Conservation (phyloP, 2,113 vertebrate genomes). For the Tetrax tetrax region DNA sequence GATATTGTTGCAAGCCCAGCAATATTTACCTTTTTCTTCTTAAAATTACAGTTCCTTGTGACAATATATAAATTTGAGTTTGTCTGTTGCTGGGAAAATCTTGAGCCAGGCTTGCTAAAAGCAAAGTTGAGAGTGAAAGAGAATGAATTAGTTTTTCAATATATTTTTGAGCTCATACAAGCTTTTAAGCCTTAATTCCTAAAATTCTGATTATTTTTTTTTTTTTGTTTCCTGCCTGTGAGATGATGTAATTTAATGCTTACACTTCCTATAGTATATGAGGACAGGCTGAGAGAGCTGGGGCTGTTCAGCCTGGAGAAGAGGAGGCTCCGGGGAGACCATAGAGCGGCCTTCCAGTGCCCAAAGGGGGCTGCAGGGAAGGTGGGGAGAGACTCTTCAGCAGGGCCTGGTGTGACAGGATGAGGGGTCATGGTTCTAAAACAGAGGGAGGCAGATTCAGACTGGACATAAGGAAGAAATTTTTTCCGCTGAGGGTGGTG, state of each 20-base stretch:
- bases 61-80: not conserved
- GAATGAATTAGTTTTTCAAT: not conserved
- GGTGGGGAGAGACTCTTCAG: no score
- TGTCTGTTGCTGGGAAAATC: not conserved
- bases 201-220: not conserved
- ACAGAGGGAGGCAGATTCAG: no score
- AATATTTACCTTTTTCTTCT: not conserved
- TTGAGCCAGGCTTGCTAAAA: not conserved
- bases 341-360: no score
- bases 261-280: rapidly evolving
- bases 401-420: no score
- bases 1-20: not conserved
- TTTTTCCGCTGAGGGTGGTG: no score
- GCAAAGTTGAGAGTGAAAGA: not conserved
- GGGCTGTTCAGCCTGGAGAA: no score
- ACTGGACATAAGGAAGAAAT: no score
- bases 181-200: not conserved
- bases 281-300: no score
- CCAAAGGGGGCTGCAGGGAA: no score
- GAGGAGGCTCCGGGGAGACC: no score
- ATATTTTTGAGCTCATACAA: not conserved
- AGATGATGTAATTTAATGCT: not conserved
- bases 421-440: no score
- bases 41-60: not conserved
- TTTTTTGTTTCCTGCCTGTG: not conserved